Evolutionary conservation across 2,888 invertebrate genomes (phyloP), one percentile per base, ranked within the genome.

Genomic region (Proisotoma minuta): DNA sequence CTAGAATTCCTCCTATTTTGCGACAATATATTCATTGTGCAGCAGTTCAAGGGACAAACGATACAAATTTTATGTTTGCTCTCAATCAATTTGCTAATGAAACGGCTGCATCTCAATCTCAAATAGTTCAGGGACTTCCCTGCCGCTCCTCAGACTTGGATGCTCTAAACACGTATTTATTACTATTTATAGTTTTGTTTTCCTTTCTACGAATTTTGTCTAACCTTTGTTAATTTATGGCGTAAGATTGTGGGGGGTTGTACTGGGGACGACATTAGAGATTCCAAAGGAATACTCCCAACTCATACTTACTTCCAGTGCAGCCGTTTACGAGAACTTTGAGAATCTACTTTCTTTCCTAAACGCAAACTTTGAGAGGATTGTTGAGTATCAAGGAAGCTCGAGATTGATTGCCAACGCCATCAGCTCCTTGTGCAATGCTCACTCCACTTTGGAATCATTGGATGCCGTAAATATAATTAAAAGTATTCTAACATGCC

Each of bases 21-120:
- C 48, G 66, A 29, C 60, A 57, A 20, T 53, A 63, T 15, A 40
- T 66, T 3, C 62, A 69, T 26, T 69, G 69, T 29, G 52, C 69
- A 12, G 69, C 69, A 18, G 53, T 68, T 43, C 59, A 24, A 18
- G 18, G 57, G 5, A 53, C 60, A 15, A 43, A 15, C 15, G 15
- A 2, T 18, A 58, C 24, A 5, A 66, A 69, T 40, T 65, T 63
- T 28, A 53, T 63, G 20, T 69, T 69, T 40, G 66, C 59, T 3
- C 26, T 63, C 5, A 49, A 39, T 10, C 27, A 39, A 53, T 69
- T 65, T 29, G 34, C 12, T 12, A 40, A 22, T n/a, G 48, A 29
- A 15, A 49, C 54, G 27, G 29, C 5, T 15, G 4, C 43, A 43
- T 43, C 43, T 4, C 15, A 20, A n/a, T 5, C 43, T 43, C 18